Evolutionary conservation across 1,140 invertebrate genomes (phyloP).

Genomic region (Drosophila nasuta): DNA sequence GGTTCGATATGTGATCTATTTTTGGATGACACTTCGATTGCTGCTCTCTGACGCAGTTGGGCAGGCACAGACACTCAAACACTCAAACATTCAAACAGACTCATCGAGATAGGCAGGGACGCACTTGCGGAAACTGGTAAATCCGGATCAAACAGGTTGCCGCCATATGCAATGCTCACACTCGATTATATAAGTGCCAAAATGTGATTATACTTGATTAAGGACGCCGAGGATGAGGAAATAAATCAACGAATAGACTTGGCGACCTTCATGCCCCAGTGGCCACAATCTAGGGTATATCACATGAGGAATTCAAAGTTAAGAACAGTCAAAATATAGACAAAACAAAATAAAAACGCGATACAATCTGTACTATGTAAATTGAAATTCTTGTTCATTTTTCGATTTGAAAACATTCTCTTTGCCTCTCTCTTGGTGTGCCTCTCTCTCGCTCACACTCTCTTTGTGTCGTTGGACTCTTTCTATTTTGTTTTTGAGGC

Average conservation of each 20-base stretch:
- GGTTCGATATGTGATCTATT: constrained; percentile 48
- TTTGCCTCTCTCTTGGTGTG: not conserved
- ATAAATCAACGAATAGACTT: not conserved
- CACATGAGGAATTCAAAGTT: constrained; percentile 12
- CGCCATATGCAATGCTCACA: not conserved
- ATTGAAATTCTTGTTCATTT: constrained; percentile 13
- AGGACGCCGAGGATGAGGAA: constrained; percentile 1
- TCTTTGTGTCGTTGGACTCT: not conserved
- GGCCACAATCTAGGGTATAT: constrained; percentile 14
- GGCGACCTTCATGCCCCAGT: not conserved
- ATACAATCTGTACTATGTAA: constrained; percentile 21
- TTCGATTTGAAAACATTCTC: constrained; percentile 21
- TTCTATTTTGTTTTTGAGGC: not conserved
- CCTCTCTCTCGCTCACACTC: not conserved
- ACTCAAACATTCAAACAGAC: no score
- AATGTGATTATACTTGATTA: not conserved
- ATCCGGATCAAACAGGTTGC: constrained; percentile 1
- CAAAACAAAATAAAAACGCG: constrained; percentile 18
- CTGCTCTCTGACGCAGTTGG: constrained; percentile 38
- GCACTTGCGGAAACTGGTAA: not conserved
- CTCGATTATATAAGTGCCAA: not conserved
- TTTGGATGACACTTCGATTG: constrained; percentile 35
- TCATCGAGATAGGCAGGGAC: not conserved
- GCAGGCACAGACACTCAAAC: not conserved
- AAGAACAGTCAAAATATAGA: constrained; percentile 3